Evolutionary conservation across 2,797 vertebrate species (phyloP).

Genomic region (Podarcis siculus): DNA sequence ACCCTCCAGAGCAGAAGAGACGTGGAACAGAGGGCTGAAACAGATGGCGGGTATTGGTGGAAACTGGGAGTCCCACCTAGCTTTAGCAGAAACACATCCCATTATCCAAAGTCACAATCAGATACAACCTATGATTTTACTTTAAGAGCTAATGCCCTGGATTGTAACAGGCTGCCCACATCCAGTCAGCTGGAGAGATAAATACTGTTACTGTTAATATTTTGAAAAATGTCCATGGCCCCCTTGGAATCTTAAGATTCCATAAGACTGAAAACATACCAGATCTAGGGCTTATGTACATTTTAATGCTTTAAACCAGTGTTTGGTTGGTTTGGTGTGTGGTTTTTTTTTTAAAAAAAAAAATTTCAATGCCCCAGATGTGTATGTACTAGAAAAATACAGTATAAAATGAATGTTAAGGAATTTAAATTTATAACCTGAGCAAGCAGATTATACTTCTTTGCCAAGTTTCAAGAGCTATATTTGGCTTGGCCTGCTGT

Average conservation of each 20-base stretch:
- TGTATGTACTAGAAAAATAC: not conserved
- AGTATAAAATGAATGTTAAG: constrained; percentile 20
- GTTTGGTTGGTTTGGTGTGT: not conserved
- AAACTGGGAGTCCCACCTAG: not conserved
- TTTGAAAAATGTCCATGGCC: not conserved
- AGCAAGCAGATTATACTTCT: constrained; percentile 25
- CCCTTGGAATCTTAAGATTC: not conserved
- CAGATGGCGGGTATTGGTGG: no score
- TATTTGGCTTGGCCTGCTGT: constrained; percentile 37
- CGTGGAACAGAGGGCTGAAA: not conserved
- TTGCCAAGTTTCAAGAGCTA: constrained; percentile 33
- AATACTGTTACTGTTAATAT: not conserved
- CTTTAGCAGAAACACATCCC: not conserved
- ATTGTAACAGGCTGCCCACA: not conserved
- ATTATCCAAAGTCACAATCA: not conserved
- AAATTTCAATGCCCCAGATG: not conserved
- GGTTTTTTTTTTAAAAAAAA: not conserved
- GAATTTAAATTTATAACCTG: constrained; percentile 9
- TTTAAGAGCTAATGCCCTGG: not conserved
- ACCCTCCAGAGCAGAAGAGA: not conserved
- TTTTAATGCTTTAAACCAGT: not conserved
- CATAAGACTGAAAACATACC: not conserved
- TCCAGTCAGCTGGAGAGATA: not conserved
- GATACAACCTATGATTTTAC: not conserved
- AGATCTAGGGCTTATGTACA: not conserved